Evolutionary conservation across 2,797 vertebrate genomes (phyloP).

Genomic region (Anableps anableps): DNA sequence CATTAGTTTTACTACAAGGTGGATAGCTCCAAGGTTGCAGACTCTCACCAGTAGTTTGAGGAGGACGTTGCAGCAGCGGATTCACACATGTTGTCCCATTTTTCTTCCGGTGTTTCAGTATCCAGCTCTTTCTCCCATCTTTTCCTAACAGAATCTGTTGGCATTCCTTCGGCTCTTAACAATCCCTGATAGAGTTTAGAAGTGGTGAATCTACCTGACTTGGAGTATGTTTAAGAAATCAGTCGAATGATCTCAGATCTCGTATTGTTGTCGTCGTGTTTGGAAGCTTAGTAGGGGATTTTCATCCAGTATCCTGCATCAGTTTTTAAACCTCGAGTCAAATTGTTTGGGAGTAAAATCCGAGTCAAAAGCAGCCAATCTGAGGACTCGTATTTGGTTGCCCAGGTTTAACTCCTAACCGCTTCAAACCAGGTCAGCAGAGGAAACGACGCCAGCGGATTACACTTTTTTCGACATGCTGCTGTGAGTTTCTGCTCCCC

Average conservation of each 20-base stretch:
- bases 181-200: background rate
- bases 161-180: background rate
- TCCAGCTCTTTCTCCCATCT: no score
- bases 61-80: background rate
- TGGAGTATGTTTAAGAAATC: background rate
- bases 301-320: background rate
- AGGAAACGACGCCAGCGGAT: background rate
- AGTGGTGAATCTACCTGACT: background rate
- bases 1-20: no score
- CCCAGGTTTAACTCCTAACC: no score
- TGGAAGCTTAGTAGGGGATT: background rate
- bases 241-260: background rate
- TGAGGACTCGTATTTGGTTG: no score
- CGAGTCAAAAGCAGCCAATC: no score
- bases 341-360: no score
- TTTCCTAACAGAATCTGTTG: background rate
- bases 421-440: background rate
- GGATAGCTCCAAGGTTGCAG: no score
- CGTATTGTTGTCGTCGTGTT: background rate
- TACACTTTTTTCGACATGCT: background rate
- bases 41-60: background rate
- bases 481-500: background rate
- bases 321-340: no score
- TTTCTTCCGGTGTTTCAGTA: no score
- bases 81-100: background rate